These are phyloP conservation scores for Cephonodes hylas DNA, from an alignment of 2,888 invertebrate genomes.

Conservation along the genomic window DNA sequence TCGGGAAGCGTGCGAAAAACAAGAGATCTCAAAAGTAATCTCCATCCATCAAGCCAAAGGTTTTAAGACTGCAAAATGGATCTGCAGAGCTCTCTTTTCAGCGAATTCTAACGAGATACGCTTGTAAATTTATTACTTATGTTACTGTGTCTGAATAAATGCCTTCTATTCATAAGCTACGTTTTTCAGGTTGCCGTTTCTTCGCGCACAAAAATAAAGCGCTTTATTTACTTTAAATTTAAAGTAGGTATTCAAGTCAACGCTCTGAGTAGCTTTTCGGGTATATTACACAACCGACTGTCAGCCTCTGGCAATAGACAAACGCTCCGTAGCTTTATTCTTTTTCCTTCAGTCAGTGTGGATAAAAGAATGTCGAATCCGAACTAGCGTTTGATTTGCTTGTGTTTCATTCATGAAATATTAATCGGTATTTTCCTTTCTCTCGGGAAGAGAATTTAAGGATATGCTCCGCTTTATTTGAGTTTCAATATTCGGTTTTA, in stretches of 20 bases:
- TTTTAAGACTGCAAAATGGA: constrained; percentile 25
- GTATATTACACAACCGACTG: constrained; percentile 5
- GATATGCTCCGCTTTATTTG: background rate
- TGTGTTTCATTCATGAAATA: constrained; percentile 53
- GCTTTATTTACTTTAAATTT: background rate
- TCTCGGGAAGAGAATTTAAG: background rate
- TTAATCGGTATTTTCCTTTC: constrained; percentile 35
- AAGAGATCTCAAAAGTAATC: constrained; percentile 42
- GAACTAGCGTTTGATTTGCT: constrained; percentile 49
- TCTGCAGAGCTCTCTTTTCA: constrained; percentile 29
- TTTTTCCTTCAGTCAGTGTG: constrained; percentile 33
- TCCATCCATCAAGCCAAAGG: constrained; percentile 38
- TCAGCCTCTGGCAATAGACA: constrained; percentile 3
- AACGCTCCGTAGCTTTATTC: constrained; percentile 40
- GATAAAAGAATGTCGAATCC: constrained; percentile 47
- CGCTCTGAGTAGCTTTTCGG: background rate
- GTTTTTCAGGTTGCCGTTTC: constrained; percentile 17
- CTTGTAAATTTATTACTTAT: constrained; percentile 36
- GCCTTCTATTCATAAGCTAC: constrained; percentile 20
- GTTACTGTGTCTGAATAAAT: constrained; percentile 40
- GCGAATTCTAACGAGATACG: constrained; percentile 38
- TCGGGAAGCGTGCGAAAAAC: constrained; percentile 39
- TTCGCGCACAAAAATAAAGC: constrained; percentile 12
- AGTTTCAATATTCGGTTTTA: background rate
- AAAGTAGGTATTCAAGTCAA: background rate